A percentile compares a stretch with the other conserved stretches of the same genome.
phyloP scores from a whole-genome alignment of 92 coral and sea anemone species.

The Zoanthus gigantus region DNA sequence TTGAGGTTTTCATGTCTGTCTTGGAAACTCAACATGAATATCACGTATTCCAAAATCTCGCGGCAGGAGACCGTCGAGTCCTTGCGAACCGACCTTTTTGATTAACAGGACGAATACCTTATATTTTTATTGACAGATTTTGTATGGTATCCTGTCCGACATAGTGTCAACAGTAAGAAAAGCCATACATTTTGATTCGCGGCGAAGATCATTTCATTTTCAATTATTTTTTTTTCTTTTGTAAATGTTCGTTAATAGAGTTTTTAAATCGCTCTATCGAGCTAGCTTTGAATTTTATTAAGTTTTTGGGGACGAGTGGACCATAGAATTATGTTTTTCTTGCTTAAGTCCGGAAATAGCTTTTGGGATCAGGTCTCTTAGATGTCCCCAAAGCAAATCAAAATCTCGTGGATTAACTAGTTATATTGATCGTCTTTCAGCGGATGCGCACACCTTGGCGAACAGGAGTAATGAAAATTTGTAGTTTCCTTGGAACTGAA shows the following conservation, averaged over 20 bases:
- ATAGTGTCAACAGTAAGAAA: neutral
- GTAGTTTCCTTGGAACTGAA: slow-evolving; percentile 97
- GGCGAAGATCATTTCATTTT: neutral
- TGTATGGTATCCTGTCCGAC: neutral
- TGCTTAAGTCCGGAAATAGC: neutral
- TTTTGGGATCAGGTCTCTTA: slow-evolving; percentile 11
- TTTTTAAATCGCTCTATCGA: neutral
- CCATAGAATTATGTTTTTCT: neutral
- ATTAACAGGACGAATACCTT: too few species aligned
- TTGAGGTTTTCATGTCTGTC: neutral
- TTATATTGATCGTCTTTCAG: slow-evolving; percentile 48
- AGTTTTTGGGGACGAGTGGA: neutral
- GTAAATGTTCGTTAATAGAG: neutral
- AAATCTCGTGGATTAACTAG: neutral
- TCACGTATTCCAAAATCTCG: slow-evolving; percentile 19
- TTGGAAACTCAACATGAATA: neutral
- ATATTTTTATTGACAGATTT: neutral
- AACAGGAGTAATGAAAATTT: slow-evolving; percentile 79
- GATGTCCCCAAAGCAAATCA: neutral
- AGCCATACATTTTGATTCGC: neutral
- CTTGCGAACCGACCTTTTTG: neutral
- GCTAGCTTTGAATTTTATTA: neutral
- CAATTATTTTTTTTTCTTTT: neutral
- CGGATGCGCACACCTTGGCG: slow-evolving; percentile 91
- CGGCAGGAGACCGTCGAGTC: neutral